Conservation (phyloP, 2,113 vertebrate genomes). For the Thalassarche chlororhynchos region DNA sequence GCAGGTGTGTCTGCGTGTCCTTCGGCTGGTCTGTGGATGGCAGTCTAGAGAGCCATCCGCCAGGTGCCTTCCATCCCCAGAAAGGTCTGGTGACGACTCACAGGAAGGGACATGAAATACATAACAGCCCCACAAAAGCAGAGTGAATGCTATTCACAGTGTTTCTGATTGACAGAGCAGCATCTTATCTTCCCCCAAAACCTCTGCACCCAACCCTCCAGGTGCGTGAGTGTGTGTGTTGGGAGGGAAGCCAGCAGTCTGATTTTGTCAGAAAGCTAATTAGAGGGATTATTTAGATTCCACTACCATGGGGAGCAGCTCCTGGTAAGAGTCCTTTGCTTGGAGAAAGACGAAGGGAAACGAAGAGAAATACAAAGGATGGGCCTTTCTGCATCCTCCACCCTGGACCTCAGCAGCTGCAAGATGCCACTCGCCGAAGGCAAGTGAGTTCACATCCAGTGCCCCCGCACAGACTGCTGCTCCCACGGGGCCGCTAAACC, state of each 20-base stretch:
- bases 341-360: neutral
- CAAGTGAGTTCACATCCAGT: neutral
- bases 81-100: neutral
- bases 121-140: neutral
- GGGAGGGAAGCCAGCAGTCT: neutral
- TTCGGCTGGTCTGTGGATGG: constrained; percentile 9
- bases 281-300: constrained; percentile 27
- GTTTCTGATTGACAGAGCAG: neutral
- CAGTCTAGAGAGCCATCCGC: neutral
- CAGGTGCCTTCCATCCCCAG: neutral
- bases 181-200: neutral
- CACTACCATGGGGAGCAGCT: neutral
- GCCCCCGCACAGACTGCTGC: neutral
- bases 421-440: neutral
- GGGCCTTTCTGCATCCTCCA: neutral
- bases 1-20: constrained; percentile 25
- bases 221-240: neutral
- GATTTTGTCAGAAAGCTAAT: neutral
- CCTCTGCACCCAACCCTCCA: neutral
- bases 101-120: neutral
- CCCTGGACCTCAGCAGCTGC: neutral
- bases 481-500: accelerated
- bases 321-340: neutral
- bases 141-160: neutral
- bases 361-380: neutral